Percentiles rank a stretch among this genome's conserved stretches.
Conservation (phyloP, 2,888 invertebrate species). For the Synergus gifuensis region DNA sequence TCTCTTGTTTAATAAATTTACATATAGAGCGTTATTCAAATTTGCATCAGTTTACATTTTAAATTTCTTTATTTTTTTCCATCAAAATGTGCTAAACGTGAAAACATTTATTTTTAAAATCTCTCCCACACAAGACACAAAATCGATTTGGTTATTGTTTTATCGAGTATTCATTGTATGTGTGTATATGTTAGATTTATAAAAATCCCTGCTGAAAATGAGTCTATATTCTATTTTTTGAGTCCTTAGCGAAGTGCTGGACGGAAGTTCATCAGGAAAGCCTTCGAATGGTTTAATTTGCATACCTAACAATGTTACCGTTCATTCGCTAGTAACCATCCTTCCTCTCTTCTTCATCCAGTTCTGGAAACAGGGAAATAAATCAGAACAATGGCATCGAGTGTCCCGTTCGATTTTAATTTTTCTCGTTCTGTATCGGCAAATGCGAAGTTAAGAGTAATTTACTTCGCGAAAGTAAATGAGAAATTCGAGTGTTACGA, state of each 20-base stretch:
- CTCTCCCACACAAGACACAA: neutral
- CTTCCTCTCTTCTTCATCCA: neutral
- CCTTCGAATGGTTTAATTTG: conserved; percentile 5
- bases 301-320: conserved; percentile 4
- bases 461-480: neutral
- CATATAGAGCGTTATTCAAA: neutral
- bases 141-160: neutral
- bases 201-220: neutral
- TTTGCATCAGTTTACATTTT: no score
- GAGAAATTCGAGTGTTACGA: neutral
- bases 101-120: neutral
- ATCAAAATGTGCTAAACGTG: neutral
- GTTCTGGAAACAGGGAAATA: conserved; percentile 1
- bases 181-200: neutral
- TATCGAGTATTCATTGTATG: no score
- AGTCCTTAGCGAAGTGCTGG: neutral
- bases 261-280: neutral
- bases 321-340: neutral
- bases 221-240: neutral
- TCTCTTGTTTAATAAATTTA: no score
- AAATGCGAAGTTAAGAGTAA: neutral
- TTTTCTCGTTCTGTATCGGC: neutral
- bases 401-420: neutral
- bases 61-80: no score
- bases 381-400: conserved; percentile 1